These are phyloP conservation scores for Drosophila kurseongensis DNA, from an alignment of 1,140 invertebrate species.

Conservation along the genomic window DNA sequence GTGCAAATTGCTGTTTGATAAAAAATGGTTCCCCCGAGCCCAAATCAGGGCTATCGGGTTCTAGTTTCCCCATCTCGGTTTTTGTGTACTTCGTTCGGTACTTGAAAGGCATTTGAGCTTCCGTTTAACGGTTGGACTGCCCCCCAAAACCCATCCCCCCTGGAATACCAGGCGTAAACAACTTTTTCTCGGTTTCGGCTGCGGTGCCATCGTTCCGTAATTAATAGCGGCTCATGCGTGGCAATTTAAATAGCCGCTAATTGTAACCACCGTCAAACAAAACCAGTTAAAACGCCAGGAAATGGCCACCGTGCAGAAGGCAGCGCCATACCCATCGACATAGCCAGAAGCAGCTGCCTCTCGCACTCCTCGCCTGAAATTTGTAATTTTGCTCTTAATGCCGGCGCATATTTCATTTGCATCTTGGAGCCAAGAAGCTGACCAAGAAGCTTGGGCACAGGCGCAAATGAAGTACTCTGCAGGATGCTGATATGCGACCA, in stretches of 20 bases:
- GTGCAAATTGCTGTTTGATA: conserved; percentile 45
- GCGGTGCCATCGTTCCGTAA: conserved; percentile 71
- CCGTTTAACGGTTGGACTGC: conserved; percentile 60
- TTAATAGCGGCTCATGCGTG: conserved; percentile 76
- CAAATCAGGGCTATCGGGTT: conserved; percentile 20
- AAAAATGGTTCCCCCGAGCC: conserved; percentile 35
- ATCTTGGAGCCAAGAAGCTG: conserved; percentile 19
- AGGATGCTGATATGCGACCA: conserved; percentile 47
- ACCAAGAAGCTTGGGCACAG: conserved; percentile 42
- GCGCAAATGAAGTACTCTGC: conserved; percentile 41
- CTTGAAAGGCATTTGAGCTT: conserved; percentile 53
- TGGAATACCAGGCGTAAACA: conserved; percentile 49
- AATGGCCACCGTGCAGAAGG: conserved; percentile 54
- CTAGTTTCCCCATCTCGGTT: background rate
- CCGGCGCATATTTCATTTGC: conserved; percentile 68
- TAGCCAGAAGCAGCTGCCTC: conserved; percentile 35
- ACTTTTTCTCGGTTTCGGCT: conserved; percentile 63
- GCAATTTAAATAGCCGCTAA: conserved; percentile 78
- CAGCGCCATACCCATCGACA: conserved; percentile 33
- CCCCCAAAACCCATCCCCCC: background rate
- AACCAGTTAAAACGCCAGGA: conserved; percentile 64
- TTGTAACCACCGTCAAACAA: conserved; percentile 70
- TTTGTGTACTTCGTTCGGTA: conserved; percentile 45
- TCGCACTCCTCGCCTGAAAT: conserved; percentile 53
- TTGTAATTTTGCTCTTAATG: conserved; percentile 72